A percentile compares a stretch with the other conserved stretches of the same genome.
These are phyloP conservation scores for Oligia strigilis DNA, from an alignment of 2,888 invertebrate genomes.

Conservation along the genomic window DNA sequence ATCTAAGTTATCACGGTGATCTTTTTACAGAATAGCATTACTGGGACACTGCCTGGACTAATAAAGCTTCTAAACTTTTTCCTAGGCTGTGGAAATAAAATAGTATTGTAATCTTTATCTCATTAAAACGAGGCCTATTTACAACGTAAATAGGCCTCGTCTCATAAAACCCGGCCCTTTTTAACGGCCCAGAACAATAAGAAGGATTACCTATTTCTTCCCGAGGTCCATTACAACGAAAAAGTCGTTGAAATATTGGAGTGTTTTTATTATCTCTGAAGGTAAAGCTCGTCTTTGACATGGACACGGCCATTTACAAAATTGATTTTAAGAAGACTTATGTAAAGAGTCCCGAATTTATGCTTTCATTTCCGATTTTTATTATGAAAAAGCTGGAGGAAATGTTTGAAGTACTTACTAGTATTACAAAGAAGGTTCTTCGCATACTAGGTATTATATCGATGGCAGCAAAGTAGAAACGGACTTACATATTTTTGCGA, in stretches of 20 bases:
- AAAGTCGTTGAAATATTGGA: constrained; percentile 37
- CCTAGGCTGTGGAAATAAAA: background rate
- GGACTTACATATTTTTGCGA: no score
- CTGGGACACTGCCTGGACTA: no score
- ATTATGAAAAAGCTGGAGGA: constrained; percentile 5
- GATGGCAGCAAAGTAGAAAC: no score
- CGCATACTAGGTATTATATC: background rate
- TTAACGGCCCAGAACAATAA: constrained; percentile 36
- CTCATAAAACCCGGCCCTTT: constrained; percentile 5
- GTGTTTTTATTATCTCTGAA: constrained; percentile 45
- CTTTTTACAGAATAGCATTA: no score
- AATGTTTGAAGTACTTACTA: constrained; percentile 28
- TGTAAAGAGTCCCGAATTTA: constrained; percentile 29
- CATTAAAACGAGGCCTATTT: constrained; percentile 4
- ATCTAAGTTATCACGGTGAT: no score
- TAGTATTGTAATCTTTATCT: background rate
- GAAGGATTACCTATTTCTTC: constrained; percentile 38
- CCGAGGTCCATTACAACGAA: constrained; percentile 21
- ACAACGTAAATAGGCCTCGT: background rate
- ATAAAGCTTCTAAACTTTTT: background rate
- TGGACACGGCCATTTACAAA: constrained; percentile 50
- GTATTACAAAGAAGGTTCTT: constrained; percentile 18
- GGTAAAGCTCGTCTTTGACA: constrained; percentile 41
- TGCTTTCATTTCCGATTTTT: constrained; percentile 37
- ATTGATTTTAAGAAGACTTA: constrained; percentile 51